Conservation (phyloP, 2,113 vertebrate genomes). For the Nycticorax nycticorax region DNA sequence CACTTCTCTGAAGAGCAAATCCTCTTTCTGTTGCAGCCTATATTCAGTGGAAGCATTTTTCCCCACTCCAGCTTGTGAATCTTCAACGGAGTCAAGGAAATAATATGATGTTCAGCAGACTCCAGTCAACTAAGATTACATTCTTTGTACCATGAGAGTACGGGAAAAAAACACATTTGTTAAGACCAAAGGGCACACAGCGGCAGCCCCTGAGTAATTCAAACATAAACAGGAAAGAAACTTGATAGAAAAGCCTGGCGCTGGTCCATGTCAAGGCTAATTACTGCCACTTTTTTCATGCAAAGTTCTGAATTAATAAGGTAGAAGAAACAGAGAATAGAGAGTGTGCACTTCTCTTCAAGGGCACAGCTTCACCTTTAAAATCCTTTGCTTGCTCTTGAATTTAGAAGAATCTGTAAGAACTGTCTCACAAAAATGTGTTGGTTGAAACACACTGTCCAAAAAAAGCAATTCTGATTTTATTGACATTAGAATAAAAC, state of each 20-base stretch:
- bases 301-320: constrained; percentile 69
- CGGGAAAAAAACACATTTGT: constrained; percentile 19
- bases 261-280: constrained; percentile 71
- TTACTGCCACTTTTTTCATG: constrained; percentile 64
- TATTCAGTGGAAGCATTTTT: background rate
- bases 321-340: constrained; percentile 41
- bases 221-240: constrained; percentile 81
- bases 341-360: background rate
- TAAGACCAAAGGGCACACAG: constrained; percentile 57
- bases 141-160: constrained; percentile 68
- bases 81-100: constrained; percentile 54
- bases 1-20: background rate
- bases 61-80: constrained; percentile 19
- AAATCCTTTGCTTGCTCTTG: background rate
- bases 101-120: constrained; percentile 72
- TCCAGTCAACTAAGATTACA: constrained; percentile 70
- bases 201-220: constrained; percentile 71
- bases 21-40: background rate
- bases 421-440: background rate
- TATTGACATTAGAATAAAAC: background rate
- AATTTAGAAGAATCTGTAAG: background rate
- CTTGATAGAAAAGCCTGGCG: constrained; percentile 72
- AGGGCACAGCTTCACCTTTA: background rate
- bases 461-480: background rate
- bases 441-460: background rate